Evolutionary conservation across 1,140 invertebrate genomes (phyloP).

Genomic region (Drosophila gunungcola): DNA sequence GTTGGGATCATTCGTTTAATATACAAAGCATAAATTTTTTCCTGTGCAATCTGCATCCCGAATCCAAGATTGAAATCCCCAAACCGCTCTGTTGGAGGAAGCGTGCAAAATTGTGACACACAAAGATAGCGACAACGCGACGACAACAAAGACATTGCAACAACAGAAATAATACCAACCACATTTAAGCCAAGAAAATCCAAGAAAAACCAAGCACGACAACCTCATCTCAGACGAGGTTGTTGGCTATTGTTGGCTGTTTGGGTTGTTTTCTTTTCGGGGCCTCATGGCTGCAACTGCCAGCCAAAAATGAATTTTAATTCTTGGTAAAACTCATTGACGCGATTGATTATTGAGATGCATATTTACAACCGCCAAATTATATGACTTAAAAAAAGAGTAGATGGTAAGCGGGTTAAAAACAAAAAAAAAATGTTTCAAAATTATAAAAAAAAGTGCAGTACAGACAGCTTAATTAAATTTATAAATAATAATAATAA

Average conservation of each 20-base stretch:
- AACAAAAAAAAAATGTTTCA: background rate
- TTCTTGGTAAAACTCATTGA: background rate
- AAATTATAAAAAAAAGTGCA: no score
- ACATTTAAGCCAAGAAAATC: conserved; percentile 36
- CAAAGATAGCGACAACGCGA: conserved; percentile 72
- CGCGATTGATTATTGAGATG: background rate
- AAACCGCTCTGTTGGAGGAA: conserved; percentile 56
- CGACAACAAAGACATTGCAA: conserved; percentile 33
- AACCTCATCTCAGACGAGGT: conserved; percentile 43
- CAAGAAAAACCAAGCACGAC: conserved; percentile 35
- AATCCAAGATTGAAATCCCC: conserved; percentile 11
- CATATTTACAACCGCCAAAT: no score
- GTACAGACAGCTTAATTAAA: no score
- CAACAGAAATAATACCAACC: conserved; percentile 15
- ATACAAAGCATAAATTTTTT: background rate
- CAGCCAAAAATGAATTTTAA: conserved; percentile 4
- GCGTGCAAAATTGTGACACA: conserved; percentile 80
- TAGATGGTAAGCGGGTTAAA: no score
- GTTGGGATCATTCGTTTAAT: no score
- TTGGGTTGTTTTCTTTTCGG: conserved; percentile 34
- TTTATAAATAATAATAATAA: no score
- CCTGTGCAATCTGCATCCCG: conserved; percentile 6
- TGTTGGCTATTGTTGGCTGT: conserved; percentile 47
- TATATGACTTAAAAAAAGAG: no score
- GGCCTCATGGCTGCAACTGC: conserved; percentile 2